Percentiles rank a stretch among this genome's conserved stretches.
These are phyloP conservation scores for Boloria selene DNA, from an alignment of 2,888 invertebrate species.

Conservation along the genomic window DNA sequence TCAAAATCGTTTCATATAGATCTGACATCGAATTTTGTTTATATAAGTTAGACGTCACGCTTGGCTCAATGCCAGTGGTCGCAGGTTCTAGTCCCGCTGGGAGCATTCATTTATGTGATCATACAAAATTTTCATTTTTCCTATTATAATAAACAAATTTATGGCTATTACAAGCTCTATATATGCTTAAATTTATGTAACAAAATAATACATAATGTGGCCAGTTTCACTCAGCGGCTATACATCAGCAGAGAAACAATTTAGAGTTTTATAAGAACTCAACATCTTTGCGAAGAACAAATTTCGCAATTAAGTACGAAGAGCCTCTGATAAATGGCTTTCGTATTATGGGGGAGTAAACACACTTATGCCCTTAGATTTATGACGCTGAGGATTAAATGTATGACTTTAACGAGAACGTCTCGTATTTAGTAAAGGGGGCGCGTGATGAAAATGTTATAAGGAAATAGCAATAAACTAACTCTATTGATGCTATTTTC, in stretches of 20 bases:
- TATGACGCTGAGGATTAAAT: slow-evolving; percentile 18
- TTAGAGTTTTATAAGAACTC: slow-evolving; percentile 37
- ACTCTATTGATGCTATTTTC: neutral
- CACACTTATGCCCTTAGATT: slow-evolving; percentile 25
- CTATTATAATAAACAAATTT: too few relatives aligned
- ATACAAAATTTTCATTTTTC: too few relatives aligned
- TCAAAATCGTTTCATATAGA: too few relatives aligned
- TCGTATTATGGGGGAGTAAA: slow-evolving; percentile 35
- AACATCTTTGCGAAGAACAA: slow-evolving; percentile 36
- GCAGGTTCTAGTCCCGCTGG: too few relatives aligned
- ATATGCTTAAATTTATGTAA: too few relatives aligned
- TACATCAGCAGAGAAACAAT: slow-evolving; percentile 32
- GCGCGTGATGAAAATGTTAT: slow-evolving; percentile 6
- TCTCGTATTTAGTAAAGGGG: slow-evolving; percentile 1
- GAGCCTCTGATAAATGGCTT: slow-evolving; percentile 40
- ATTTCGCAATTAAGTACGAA: slow-evolving; percentile 44
- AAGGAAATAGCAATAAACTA: neutral
- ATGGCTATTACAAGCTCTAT: too few relatives aligned
- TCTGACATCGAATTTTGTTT: too few relatives aligned
- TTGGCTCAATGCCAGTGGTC: too few relatives aligned
- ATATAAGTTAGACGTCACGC: too few relatives aligned
- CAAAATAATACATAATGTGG: neutral
- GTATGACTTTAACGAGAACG: slow-evolving; percentile 3
- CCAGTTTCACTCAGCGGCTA: slow-evolving; percentile 23
- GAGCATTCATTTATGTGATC: too few relatives aligned